Evolutionary conservation across 2,888 invertebrate genomes (phyloP), one percentile per base, ranked within the genome.

Genomic region (Azorinus chamasolen): DNA sequence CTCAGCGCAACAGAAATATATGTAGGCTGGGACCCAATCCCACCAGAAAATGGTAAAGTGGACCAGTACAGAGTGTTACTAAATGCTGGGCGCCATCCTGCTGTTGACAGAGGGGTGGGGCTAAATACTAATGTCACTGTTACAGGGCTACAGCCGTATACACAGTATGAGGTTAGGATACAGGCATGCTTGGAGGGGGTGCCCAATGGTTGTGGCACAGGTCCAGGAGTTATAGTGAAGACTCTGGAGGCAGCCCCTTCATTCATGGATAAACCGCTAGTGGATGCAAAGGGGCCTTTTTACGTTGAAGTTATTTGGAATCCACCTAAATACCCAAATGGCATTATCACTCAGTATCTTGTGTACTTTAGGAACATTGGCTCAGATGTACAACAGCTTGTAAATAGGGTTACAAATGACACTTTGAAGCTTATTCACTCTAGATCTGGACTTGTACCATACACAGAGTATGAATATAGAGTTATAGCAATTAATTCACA

Each of bases 11-110:
- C 84, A 0, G 69, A 85, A 43, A 86, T 93, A 10, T 87, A 73
- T 43, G 88, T 92, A 5, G 83, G 73, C 16, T 93, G 93, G 93
- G 64, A 76, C 12, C 65, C 85, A 1, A 80, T 88, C 1, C 62
- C 57, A 0, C 71, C 86, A 6, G 72, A 79, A 5, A 73, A 83
- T 37, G 88, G 85, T 0, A 74, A 79, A 5, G 86, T 93, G 14
- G 92, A 92, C 65, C 91, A 91, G 84, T 93, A 92, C 71, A 75
- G 87, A 39, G 88, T 92, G 5, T 54, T 92, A 51, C 78, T 92
- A 27, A 91, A 92, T 80, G 85, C 87, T 20, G 92, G 91, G 10
- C 76, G 78, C 53, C 77, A 76, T 10, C 68, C 75, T 12, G 87
- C 89, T 53, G 78, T 90, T 10, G 85, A 85, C 27, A 77, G 69